Evolutionary conservation across 2,797 vertebrate genomes (phyloP), one percentile per base, ranked within the genome.

Genomic region (Microcaecilia unicolor): DNA sequence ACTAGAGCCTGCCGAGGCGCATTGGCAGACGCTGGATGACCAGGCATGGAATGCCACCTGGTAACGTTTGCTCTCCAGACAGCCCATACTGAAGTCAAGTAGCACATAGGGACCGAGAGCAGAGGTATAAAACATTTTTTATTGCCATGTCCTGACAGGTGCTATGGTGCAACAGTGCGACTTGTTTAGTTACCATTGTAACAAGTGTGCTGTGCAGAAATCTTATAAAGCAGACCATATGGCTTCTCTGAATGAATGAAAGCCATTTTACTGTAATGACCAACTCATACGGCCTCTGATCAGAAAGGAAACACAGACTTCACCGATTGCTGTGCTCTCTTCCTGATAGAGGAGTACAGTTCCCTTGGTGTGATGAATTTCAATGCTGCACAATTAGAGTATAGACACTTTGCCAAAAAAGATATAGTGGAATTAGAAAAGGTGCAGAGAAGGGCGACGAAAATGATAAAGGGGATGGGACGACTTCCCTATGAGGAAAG

Each of bases 101-200:
- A 34, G 61, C 37, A 48, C 51, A 56, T 51, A 44, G 65, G 61
- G 55, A 64, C 58, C 68, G 60, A 61, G 51, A 70, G 56, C 50
- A 51, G 58, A 64, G 64, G 56, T 68, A 70, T 73, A 73, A 73
- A 73, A 67, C 70, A 70, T 68, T 62, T 55, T 68, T 68, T 70
- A 72, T 70, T 66, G 68, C 68, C 62, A 51, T 31, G 6, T 66
- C 57, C 64, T 68, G 70, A 64, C 66, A 70, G 58, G 62, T 67
- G 67, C 68, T 70, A 74, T 70, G 72, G 59, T 67, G 54, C 62
- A 61, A 64, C 55, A 68, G 62, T 72, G 64, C 63, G 68, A 74
- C 74, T 74, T 74, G 68, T 74, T 74, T 71, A 73, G 67, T 68
- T 68, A 68, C 61, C 67, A 64, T 63, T 70, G 56, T 51, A 63